Evolutionary conservation across 1,140 invertebrate genomes (phyloP).

Genomic region (Trissolcus basalis): DNA sequence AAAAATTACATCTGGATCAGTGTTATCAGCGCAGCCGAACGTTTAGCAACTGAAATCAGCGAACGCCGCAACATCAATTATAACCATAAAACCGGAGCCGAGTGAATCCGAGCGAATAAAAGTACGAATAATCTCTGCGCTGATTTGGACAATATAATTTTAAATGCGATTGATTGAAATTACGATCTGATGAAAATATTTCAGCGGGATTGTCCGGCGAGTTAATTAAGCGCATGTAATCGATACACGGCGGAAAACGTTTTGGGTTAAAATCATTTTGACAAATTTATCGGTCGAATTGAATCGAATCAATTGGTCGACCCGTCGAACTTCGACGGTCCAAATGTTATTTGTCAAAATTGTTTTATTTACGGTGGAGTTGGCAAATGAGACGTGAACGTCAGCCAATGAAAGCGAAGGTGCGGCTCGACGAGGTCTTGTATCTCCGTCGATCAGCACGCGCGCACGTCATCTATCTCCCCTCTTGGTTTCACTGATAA

Average conservation of each 20-base stretch:
- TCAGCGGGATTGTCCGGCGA: conserved; percentile 11
- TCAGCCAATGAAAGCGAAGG: conserved; percentile 2
- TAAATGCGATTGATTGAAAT: conserved; percentile 9
- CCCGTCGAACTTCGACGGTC: not conserved
- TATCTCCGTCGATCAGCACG: conserved; percentile 22
- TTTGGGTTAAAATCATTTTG: conserved; percentile 12
- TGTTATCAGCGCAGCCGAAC: too few species aligned
- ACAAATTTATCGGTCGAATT: conserved; percentile 38
- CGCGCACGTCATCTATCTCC: conserved; percentile 6
- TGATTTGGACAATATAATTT: conserved; percentile 12
- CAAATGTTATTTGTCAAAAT: too few species aligned
- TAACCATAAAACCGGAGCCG: not conserved
- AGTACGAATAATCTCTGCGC: conserved; percentile 1
- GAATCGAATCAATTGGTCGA: conserved; percentile 15
- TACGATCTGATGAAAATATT: conserved; percentile 9
- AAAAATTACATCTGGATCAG: too few species aligned
- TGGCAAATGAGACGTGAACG: too few species aligned
- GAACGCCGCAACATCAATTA: not conserved
- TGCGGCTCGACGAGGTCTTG: not conserved
- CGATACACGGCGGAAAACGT: conserved; percentile 12
- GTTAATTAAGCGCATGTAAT: conserved; percentile 38
- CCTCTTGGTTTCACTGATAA: conserved; percentile 33
- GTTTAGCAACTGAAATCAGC: too few species aligned
- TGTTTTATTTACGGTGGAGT: not conserved
- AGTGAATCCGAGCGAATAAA: not conserved